These are phyloP conservation scores for Mustela lutreola DNA, from an alignment of 2,113 vertebrate genomes.

Conservation along the genomic window DNA sequence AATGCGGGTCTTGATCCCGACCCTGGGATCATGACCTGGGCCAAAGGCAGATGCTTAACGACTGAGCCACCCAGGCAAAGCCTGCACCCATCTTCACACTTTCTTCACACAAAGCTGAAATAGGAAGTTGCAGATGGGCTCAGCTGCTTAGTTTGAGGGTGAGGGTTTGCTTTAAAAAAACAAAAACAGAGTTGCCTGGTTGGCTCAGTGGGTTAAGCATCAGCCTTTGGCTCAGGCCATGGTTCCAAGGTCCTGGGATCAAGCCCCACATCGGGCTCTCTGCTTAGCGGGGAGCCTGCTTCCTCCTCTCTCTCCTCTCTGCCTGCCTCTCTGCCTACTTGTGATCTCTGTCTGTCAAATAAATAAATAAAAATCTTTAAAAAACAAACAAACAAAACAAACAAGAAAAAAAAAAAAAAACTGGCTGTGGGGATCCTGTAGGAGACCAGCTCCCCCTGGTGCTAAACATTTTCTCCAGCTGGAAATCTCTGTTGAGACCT, in stretches of 20 bases:
- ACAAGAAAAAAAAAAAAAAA: background rate
- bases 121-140: background rate
- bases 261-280: fast-evolving
- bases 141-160: background rate
- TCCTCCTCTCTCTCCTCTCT: too few species aligned
- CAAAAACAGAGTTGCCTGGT: background rate
- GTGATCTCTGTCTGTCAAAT: too few species aligned
- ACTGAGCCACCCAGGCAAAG: background rate
- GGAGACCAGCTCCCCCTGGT: background rate
- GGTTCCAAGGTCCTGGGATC: too few species aligned
- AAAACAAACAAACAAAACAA: background rate
- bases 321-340: too few species aligned
- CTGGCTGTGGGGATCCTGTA: background rate
- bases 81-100: background rate
- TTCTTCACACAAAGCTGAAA: background rate
- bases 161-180: background rate
- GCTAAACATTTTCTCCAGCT: background rate
- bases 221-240: too few species aligned
- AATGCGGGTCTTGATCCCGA: too few species aligned
- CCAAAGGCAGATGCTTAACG: background rate
- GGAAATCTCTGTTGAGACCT: background rate
- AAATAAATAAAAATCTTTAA: background rate
- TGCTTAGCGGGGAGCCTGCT: too few species aligned
- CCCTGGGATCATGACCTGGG: too few species aligned
- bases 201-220: too few species aligned